Evolutionary conservation across 1,140 invertebrate species (phyloP).

Genomic region (Aphidius gifuensis): DNA sequence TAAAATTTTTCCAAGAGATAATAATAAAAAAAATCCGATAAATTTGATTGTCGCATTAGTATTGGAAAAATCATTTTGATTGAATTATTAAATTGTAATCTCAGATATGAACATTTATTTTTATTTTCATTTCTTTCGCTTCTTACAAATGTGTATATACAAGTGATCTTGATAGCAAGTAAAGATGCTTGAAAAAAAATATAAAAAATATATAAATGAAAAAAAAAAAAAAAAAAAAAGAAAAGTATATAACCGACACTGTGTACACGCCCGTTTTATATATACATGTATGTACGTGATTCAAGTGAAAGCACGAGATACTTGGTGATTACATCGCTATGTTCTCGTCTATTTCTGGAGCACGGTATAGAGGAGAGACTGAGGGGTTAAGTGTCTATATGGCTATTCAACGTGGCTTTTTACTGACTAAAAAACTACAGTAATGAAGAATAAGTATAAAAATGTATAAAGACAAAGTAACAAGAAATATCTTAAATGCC

Average conservation of each 20-base stretch:
- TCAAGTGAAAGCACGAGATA: constrained; percentile 21
- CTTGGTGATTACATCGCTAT: constrained; percentile 24
- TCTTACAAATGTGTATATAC: too few relatives aligned
- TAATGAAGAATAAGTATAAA: not conserved
- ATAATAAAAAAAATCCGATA: too few relatives aligned
- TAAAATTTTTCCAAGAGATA: too few relatives aligned
- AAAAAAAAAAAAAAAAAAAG: not conserved
- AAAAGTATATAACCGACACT: not conserved
- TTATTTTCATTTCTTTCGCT: too few relatives aligned
- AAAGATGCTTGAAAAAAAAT: too few relatives aligned
- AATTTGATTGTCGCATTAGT: too few relatives aligned
- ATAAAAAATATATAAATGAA: too few relatives aligned
- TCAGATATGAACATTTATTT: too few relatives aligned
- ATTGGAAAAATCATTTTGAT: too few relatives aligned
- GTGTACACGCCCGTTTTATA: constrained; percentile 5
- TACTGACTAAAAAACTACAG: not conserved
- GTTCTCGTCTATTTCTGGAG: constrained; percentile 26
- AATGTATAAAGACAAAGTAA: not conserved
- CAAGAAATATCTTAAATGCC: not conserved
- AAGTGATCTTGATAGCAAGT: too few relatives aligned
- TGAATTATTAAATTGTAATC: too few relatives aligned
- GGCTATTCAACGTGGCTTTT: constrained; percentile 15
- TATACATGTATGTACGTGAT: constrained; percentile 13
- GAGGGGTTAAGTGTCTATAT: constrained; percentile 21
- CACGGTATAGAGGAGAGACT: constrained; percentile 13